Conservation (phyloP, 2,113 vertebrate genomes). For the Mionectes macconnelli region DNA sequence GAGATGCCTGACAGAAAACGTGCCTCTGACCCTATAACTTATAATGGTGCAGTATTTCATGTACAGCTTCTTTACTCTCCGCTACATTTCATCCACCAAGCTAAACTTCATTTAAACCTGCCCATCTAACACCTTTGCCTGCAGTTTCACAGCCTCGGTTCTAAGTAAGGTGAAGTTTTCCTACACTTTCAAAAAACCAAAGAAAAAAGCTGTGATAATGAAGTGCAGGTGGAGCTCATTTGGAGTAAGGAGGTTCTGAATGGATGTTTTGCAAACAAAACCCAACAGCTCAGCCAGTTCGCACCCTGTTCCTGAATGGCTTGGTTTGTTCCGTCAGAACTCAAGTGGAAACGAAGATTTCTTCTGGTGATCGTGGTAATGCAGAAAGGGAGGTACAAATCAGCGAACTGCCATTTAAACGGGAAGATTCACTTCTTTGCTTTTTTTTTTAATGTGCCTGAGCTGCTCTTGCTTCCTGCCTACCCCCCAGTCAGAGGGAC, state of each 20-base stretch:
- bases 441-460: neutral
- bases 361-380: neutral
- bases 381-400: neutral
- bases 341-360: slow-evolving; percentile 32
- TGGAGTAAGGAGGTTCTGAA: slow-evolving; percentile 42
- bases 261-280: neutral
- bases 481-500: neutral
- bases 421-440: neutral
- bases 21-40: neutral
- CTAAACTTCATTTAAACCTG: neutral
- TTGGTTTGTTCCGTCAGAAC: neutral
- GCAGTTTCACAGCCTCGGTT: neutral
- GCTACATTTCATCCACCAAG: neutral
- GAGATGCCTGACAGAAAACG: neutral
- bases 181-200: neutral
- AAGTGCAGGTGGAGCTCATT: slow-evolving; percentile 12
- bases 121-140: neutral
- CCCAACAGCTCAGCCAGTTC: neutral
- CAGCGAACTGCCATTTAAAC: neutral
- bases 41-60: neutral
- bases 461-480: neutral
- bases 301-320: slow-evolving; percentile 34
- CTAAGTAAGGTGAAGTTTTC: neutral
- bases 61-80: neutral
- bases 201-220: neutral